Evolutionary conservation across 35 echinoderm and acorn worm genomes (phyloP).

Genomic region (Strongylocentrotus purpuratus): DNA sequence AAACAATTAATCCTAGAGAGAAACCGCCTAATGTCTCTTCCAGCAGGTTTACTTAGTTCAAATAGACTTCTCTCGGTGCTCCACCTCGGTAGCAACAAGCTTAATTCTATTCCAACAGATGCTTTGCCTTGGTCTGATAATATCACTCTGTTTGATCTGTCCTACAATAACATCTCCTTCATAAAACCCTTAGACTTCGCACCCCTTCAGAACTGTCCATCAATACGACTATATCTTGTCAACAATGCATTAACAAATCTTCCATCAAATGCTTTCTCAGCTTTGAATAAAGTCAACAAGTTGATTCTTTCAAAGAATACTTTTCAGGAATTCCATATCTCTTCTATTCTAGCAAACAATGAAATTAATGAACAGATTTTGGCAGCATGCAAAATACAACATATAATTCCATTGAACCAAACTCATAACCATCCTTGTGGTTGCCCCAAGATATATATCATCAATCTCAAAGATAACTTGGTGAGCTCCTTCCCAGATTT

Average conservation of each 20-base stretch:
- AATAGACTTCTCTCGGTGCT: background rate
- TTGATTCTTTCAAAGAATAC: too few species aligned
- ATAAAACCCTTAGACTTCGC: background rate
- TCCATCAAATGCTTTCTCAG: too few species aligned
- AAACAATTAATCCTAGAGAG: background rate
- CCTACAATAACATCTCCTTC: background rate
- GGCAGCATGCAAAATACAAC: background rate
- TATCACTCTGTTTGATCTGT: background rate
- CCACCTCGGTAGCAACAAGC: background rate
- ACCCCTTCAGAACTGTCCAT: too few species aligned
- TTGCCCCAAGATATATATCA: background rate
- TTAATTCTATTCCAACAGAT: background rate
- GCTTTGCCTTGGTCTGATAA: background rate
- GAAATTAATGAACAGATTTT: background rate
- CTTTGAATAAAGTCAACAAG: too few species aligned
- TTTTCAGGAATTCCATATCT: too few species aligned
- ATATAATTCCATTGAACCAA: background rate
- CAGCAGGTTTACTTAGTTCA: background rate
- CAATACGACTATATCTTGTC: too few species aligned
- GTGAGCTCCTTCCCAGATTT: background rate
- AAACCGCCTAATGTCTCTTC: background rate
- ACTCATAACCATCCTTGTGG: background rate
- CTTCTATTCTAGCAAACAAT: background rate
- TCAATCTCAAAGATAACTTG: background rate
- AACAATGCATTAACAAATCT: too few species aligned